Evolutionary conservation across 1,140 invertebrate genomes (phyloP).

Genomic region (Drosophila nasuta): DNA sequence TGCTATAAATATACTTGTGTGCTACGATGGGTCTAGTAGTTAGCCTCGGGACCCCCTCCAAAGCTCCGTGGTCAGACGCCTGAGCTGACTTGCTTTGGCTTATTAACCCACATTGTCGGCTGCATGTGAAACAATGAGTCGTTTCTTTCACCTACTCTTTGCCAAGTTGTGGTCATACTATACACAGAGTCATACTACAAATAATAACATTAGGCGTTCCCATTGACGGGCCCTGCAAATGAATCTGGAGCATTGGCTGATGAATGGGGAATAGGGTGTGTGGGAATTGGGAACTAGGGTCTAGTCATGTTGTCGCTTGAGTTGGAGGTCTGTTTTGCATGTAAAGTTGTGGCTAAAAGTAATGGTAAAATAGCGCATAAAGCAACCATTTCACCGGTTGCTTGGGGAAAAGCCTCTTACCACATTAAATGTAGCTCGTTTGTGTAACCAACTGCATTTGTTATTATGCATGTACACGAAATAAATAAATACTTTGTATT

Average conservation of each 20-base stretch:
- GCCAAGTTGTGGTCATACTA: constrained; percentile 39
- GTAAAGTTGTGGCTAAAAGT: constrained; percentile 29
- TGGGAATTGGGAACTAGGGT: no score
- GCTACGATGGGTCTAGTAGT: neutral
- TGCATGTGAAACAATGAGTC: constrained; percentile 51
- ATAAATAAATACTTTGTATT: neutral
- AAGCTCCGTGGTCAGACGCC: neutral
- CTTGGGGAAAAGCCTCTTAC: constrained; percentile 54
- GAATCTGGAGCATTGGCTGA: constrained; percentile 2
- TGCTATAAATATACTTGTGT: constrained; percentile 35
- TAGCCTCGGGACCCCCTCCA: neutral
- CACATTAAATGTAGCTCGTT: constrained; percentile 14
- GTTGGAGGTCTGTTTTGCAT: constrained; percentile 51
- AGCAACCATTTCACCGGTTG: constrained; percentile 15
- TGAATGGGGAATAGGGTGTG: no score
- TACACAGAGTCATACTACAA: constrained; percentile 35
- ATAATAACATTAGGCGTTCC: constrained; percentile 68
- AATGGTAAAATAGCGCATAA: constrained; percentile 18
- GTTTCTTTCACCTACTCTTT: constrained; percentile 35
- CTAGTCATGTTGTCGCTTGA: neutral
- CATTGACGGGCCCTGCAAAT: constrained; percentile 55
- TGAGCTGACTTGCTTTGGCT: constrained; percentile 49
- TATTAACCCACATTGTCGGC: constrained; percentile 69
- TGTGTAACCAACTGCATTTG: constrained; percentile 10
- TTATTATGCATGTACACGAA: constrained; percentile 3